Conservation (phyloP, 35 echinoderm and acorn worm species). For the Ophioderma brevispina region DNA sequence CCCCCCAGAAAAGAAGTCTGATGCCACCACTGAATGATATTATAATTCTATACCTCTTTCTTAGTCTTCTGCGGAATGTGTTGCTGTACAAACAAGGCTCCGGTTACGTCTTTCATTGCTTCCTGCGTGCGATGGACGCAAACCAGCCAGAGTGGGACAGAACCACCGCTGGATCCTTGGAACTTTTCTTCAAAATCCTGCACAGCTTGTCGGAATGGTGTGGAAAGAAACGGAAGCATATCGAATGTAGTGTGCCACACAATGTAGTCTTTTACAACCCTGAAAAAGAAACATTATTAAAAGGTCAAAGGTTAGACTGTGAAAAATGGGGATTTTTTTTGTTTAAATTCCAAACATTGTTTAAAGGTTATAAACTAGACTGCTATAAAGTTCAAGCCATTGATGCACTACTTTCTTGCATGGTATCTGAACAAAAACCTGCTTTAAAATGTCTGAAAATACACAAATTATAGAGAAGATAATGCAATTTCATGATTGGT, state of each 20-base stretch:
- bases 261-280: slow-evolving; percentile 73
- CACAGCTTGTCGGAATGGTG: slow-evolving; percentile 34
- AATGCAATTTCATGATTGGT: too few species aligned
- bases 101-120: slow-evolving; percentile 79
- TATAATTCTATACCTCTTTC: slow-evolving; percentile 59
- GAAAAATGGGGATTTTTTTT: neutral
- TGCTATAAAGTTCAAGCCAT: neutral
- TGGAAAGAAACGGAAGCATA: slow-evolving; percentile 51
- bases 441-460: too few species aligned
- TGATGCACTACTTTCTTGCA: too few species aligned
- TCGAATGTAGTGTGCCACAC: slow-evolving; percentile 54
- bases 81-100: slow-evolving; percentile 84
- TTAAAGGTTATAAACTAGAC: neutral
- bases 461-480: too few species aligned
- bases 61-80: slow-evolving; percentile 50
- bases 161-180: slow-evolving; percentile 31
- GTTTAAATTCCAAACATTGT: neutral
- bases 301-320: too few species aligned
- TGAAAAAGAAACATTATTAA: too few species aligned
- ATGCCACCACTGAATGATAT: neutral
- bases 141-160: slow-evolving; percentile 62
- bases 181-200: slow-evolving; percentile 40
- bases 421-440: too few species aligned
- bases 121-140: slow-evolving; percentile 58
- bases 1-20: too few species aligned